These are phyloP conservation scores for Lomographa bimaculata DNA, from an alignment of 2,888 invertebrate species.

Conservation along the genomic window DNA sequence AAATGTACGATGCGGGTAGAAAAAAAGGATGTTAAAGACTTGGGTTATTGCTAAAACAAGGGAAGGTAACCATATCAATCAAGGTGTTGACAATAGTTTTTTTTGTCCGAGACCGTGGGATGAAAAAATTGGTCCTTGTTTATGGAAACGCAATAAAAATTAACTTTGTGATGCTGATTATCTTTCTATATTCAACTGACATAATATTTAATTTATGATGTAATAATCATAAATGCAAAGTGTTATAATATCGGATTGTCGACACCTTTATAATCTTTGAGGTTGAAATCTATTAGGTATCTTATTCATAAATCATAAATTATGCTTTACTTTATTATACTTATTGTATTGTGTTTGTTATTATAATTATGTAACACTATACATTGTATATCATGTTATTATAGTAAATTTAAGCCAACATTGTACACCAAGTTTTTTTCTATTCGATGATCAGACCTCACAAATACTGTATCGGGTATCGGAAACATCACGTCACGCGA, in stretches of 20 bases:
- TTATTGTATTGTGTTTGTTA: conserved; percentile 11
- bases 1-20: conserved; percentile 67
- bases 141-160: conserved; percentile 74
- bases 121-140: conserved; percentile 75
- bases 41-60: conserved; percentile 82
- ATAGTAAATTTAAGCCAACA: too few relatives aligned
- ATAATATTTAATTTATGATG: conserved; percentile 17
- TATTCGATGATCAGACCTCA: too few relatives aligned
- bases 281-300: conserved; percentile 8
- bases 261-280: conserved; percentile 20
- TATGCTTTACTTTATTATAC: conserved; percentile 16
- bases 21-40: conserved; percentile 64
- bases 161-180: conserved; percentile 46
- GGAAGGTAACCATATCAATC: conserved; percentile 80
- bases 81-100: conserved; percentile 80
- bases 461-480: too few relatives aligned
- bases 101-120: conserved; percentile 64
- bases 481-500: too few relatives aligned
- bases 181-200: conserved; percentile 8
- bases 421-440: too few relatives aligned
- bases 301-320: conserved; percentile 10
- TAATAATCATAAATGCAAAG: conserved; percentile 19
- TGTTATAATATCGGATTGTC: too few relatives aligned
- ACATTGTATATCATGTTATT: too few relatives aligned
- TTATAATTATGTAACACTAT: conserved; percentile 18